Evolutionary conservation across 2,797 vertebrate species (phyloP), one percentile per base, ranked within the genome.

Genomic region (Poliocrania exsul): DNA sequence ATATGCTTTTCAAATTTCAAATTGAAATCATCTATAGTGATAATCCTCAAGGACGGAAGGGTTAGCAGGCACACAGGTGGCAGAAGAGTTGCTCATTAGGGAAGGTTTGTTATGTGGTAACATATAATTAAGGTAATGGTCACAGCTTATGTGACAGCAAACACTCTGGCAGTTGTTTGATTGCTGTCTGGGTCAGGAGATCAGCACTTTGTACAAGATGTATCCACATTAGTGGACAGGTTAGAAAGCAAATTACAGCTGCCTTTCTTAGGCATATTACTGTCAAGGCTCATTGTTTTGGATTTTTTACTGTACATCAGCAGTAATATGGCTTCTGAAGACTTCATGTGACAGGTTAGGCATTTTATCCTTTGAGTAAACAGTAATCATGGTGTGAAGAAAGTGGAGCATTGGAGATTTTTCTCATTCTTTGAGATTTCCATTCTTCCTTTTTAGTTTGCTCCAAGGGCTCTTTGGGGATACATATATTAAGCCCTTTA

Each of bases 401-500:
- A 98, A 98, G 98, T 95, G 93, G 93, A 96, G 90, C 98, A 98
- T 97, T 98, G 96, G 98, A 98, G 98, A 98, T 97, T 98, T 98
- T 97, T 93, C 96, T 97, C 97, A 97, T 98, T 98, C 98, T 98
- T 98, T 98, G 97, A 98, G 98, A 98, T 98, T 98, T 97, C 97
- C 95, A 97, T 97, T 98, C 97, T 98, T 98, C 97, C 98, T 98
- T 98, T 98, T 97, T 98, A 98, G 98, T 98, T 98, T 97, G 98
- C 98, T 98, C 98, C 98, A 97, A 98, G 97, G 98, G 98, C 98
- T 98, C 98, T 98, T 98, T 98, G 98, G 98, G 98, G 98, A 98
- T 98, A 98, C 98, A 98, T 98, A 98, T 98, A 98, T 98, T 98
- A 98, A 98, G 97, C 97, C 98, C 98, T 98, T 98, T 98, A 98